Evolutionary conservation across 2,113 vertebrate genomes (phyloP), one percentile per base, ranked within the genome.

Genomic region (Tragelaphus scriptus): DNA sequence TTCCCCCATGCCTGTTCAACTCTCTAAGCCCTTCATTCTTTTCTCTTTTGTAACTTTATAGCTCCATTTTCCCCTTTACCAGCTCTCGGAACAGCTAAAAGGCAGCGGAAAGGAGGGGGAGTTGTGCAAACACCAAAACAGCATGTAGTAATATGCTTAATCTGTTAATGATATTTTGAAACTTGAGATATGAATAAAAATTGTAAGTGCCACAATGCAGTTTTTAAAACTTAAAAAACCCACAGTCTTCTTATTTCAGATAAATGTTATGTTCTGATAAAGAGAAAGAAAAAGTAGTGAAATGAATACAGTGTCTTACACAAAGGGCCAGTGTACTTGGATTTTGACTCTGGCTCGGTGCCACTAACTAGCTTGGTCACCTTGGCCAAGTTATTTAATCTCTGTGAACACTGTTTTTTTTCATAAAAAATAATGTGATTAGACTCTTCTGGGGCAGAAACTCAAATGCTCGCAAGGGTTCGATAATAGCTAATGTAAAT

Each of bases 121-220:
- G 68, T 47, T 88, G 85, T 15, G 5, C 59, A 92, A 82, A 96
- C 85, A 91, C 93, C 55, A 71, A 96, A 97, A 89, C 91, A 96
- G 91, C 85, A 44, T 44, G 71, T 94, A 97, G 95, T 96, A 79
- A 96, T 88, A 36, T 94, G 23, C 68, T 92, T 96, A 96, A 92
- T 96, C 77, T 86, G 82, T 85, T 96, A 92, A 94, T 97, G 85
- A 85, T 94, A 93, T 86, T 98, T 98, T 94, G 95, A 96, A 96
- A 97, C 59, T 87, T 84, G 19, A 61, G 91, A 94, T 79, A 80
- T 40, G 77, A 97, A 94, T 94, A 97, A 71, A 97, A 97, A 85
- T 56, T 88, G 1, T 80, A 96, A 96, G 95, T 92, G 28, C 55
- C 36, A 44, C 0, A 1, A 79, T 82, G 59, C 23, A 59, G 51